phyloP scores from a whole-genome alignment of 1,140 invertebrate genomes.

The Drosophila tristis region DNA sequence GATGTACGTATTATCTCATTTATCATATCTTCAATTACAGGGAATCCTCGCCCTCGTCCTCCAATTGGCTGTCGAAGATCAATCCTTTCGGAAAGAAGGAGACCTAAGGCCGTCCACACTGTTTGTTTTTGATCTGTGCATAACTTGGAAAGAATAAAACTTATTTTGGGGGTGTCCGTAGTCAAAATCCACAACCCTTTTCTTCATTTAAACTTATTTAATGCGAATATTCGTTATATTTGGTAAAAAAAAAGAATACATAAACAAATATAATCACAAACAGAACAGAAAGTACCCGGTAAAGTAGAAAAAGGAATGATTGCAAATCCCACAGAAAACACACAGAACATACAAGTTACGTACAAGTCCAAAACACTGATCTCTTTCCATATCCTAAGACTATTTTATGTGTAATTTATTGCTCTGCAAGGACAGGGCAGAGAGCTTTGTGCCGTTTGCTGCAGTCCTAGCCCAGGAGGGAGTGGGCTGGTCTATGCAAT shows the following conservation, averaged over 20 bases:
- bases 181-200: neutral
- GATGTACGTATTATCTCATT: neutral
- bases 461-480: constrained; percentile 6
- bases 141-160: constrained; percentile 38
- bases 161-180: neutral
- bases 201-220: constrained; percentile 47
- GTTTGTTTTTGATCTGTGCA: constrained; percentile 55
- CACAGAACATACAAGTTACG: constrained; percentile 29
- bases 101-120: constrained; percentile 83
- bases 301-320: constrained; percentile 68
- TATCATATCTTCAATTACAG: constrained; percentile 24
- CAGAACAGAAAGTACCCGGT: constrained; percentile 31
- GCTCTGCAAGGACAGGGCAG: constrained; percentile 23
- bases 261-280: constrained; percentile 45
- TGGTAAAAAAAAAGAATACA: constrained; percentile 47
- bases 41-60: constrained; percentile 78
- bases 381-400: constrained; percentile 52
- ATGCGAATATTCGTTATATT: constrained; percentile 59
- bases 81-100: constrained; percentile 90
- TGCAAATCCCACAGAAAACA: constrained; percentile 49
- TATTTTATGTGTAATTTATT: constrained; percentile 37
- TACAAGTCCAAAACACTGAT: constrained; percentile 35
- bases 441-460: constrained; percentile 67
- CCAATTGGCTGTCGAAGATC: constrained; percentile 88
- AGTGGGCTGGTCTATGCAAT: constrained; percentile 86